These are phyloP conservation scores for Taenaris catops DNA, from an alignment of 2,888 invertebrate genomes.

Conservation along the genomic window DNA sequence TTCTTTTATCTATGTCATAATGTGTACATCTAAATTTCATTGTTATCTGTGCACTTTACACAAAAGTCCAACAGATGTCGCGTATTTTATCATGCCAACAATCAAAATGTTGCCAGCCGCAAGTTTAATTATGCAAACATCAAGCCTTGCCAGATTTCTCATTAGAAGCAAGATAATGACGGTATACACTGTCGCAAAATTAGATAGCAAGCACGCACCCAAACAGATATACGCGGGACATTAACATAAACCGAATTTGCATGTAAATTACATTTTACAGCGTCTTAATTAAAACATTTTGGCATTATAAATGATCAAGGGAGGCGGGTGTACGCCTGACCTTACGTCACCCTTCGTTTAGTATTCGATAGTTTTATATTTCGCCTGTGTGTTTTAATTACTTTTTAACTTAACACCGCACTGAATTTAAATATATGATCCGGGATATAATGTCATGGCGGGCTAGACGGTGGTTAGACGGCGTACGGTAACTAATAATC, in stretches of 20 bases:
- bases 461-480: too few relatives aligned
- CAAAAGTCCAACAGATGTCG: slow-evolving; percentile 38
- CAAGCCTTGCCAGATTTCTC: slow-evolving; percentile 80
- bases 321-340: slow-evolving; percentile 59
- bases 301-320: slow-evolving; percentile 81
- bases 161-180: slow-evolving; percentile 80
- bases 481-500: too few relatives aligned
- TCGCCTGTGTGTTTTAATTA: slow-evolving; percentile 15
- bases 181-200: slow-evolving; percentile 79
- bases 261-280: slow-evolving; percentile 82
- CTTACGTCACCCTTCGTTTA: slow-evolving; percentile 44
- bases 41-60: not conserved
- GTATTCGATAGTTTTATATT: slow-evolving; percentile 60
- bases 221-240: slow-evolving; percentile 79
- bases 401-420: slow-evolving; percentile 2
- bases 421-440: too few relatives aligned
- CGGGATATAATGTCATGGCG: too few relatives aligned
- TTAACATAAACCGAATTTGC: slow-evolving; percentile 82
- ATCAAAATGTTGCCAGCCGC: slow-evolving; percentile 68
- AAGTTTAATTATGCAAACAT: slow-evolving; percentile 80
- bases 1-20: too few relatives aligned
- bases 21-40: too few relatives aligned
- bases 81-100: slow-evolving; percentile 71
- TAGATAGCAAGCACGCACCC: slow-evolving; percentile 79
- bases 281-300: slow-evolving; percentile 82